Base-by-base conservation (phyloP, 1,140 invertebrate genomes). In the Archegozetes longisetosus region DNA sequence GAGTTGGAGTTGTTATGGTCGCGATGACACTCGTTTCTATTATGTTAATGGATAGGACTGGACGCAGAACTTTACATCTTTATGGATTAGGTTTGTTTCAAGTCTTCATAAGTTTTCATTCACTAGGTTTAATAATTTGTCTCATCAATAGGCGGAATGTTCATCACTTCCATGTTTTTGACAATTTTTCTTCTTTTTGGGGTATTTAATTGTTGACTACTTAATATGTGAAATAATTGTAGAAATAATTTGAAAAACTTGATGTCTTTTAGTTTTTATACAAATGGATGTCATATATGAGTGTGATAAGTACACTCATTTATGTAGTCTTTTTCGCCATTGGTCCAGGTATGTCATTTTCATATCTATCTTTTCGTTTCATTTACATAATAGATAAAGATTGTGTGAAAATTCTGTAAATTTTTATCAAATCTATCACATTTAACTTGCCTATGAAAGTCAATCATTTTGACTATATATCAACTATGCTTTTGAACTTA, bases 271-370 rank as follows among this genome's bases (percentile, higher is more conserved):
- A 52, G 20, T 25, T 20, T 52, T 52, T 3, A 20, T 52, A 26
- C 27, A 26, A 86, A 73, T 95, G 92, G 89, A 91, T 97, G 83
- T 90, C 87, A 62, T 93, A 93, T 76, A 78, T 91, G 64, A 92
- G 89, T 62, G 89, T 97, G 69, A 84, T 92, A 51, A 89, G 88
- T 53, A 93, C 88, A 28, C 78, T 97, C 25, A 80, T 83, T 69
- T 97, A 93, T 76, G 93, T 97, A 53, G 86, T 95, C 53, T 95
- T 95, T 79, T 98, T 97, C 72, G 91, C 91, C 25, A 84, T 96
- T 60, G 93, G 93, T 2, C 90, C 85, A 54, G 88, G 59, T 72
- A 68, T 47, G 73, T 68, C n/a, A n/a, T n/a, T n/a, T n/a, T n/a
- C n/a, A n/a, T n/a, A n/a, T n/a, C n/a, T n/a, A n/a, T n/a, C n/a